Conservation (phyloP, 1,140 invertebrate species). For the Drosophila jambulina region DNA sequence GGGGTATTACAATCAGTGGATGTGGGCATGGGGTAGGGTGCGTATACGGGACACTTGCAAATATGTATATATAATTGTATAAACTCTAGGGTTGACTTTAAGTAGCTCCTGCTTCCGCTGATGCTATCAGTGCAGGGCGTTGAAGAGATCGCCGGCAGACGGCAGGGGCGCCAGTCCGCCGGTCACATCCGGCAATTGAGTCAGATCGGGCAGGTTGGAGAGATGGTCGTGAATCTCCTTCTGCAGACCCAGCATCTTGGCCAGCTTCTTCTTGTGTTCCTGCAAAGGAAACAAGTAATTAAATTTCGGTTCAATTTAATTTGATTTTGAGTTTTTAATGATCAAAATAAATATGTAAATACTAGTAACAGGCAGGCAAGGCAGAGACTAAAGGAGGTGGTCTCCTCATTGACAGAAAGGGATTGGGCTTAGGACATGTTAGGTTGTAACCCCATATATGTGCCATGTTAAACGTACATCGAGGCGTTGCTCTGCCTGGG, state of each 20-base stretch:
- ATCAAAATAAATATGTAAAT: neutral
- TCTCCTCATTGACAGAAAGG: neutral
- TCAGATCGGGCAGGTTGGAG: conserved; percentile 96
- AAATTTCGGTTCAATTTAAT: conserved; percentile 2
- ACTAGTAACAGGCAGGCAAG: neutral
- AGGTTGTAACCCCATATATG: neutral
- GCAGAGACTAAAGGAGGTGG: neutral
- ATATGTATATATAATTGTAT: conserved; percentile 15
- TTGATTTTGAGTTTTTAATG: conserved; percentile 11
- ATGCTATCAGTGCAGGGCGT: conserved; percentile 80
- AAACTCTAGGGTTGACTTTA: conserved; percentile 35
- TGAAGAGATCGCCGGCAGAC: conserved; percentile 97
- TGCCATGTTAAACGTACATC: conserved; percentile 88
- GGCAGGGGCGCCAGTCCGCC: conserved; percentile 95
- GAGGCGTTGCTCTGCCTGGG: conserved; percentile 93
- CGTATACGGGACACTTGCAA: conserved; percentile 12
- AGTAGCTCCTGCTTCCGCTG: conserved; percentile 18
- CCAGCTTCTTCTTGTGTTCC: conserved; percentile 95
- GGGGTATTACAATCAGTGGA: conserved; percentile 34
- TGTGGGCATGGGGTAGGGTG: neutral
- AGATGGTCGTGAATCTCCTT: conserved; percentile 96
- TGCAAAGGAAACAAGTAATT: conserved; percentile 85
- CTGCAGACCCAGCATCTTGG: conserved; percentile 93
- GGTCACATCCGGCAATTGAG: conserved; percentile 94
- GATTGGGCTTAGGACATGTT: neutral